These are phyloP conservation scores for Chrysopilus asiliformis DNA, from an alignment of 2,888 invertebrate species.

Conservation along the genomic window DNA sequence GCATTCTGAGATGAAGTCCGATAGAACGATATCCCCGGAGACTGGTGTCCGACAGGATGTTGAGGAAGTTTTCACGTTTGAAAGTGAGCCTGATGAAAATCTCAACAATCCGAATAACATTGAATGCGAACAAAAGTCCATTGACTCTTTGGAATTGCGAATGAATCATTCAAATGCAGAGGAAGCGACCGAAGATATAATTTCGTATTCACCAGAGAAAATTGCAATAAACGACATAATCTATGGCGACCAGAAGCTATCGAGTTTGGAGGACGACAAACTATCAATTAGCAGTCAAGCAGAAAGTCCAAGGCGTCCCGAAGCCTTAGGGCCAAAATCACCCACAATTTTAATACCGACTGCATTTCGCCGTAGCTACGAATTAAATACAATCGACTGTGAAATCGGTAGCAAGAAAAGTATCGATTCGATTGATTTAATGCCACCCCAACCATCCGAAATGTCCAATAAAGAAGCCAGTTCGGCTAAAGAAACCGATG, in stretches of 20 bases:
- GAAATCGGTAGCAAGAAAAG: slow-evolving; percentile 49
- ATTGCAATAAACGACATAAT: slow-evolving; percentile 38
- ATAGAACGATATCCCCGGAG: slow-evolving; percentile 20
- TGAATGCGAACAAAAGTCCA: slow-evolving; percentile 30
- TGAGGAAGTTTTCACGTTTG: slow-evolving; percentile 59
- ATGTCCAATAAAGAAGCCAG: neutral
- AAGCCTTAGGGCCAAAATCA: slow-evolving; percentile 37
- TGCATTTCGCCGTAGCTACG: slow-evolving; percentile 32
- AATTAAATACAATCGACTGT: slow-evolving; percentile 46
- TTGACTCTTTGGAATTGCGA: slow-evolving; percentile 37
- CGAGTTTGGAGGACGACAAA: slow-evolving; percentile 29
- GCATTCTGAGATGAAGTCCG: slow-evolving; percentile 16
- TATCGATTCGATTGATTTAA: slow-evolving; percentile 36
- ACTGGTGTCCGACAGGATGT: slow-evolving; percentile 25
- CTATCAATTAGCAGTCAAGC: slow-evolving; percentile 26
- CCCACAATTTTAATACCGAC: slow-evolving; percentile 60
- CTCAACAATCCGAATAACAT: slow-evolving; percentile 8
- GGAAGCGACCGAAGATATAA: slow-evolving; percentile 39
- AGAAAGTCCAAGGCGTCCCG: slow-evolving; percentile 18
- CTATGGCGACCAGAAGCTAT: slow-evolving; percentile 29
- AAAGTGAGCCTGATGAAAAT: slow-evolving; percentile 42
- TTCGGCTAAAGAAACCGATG: slow-evolving; percentile 18
- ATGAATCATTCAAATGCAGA: slow-evolving; percentile 39
- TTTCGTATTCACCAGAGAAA: slow-evolving; percentile 27
- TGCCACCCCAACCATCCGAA: slow-evolving; percentile 17